Conservation (phyloP, 2,888 invertebrate species). For the Philopedon plagiatum region DNA sequence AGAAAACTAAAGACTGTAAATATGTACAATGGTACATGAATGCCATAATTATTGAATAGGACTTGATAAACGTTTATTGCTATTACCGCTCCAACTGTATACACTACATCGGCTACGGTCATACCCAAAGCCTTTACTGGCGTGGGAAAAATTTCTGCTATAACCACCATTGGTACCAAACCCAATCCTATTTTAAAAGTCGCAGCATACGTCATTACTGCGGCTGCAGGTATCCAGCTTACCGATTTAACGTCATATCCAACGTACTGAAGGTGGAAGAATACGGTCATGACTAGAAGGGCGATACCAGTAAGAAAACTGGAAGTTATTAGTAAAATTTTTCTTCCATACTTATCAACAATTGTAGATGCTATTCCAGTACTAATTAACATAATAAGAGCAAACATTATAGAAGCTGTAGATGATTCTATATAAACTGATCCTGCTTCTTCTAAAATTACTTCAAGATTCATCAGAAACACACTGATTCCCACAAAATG, state of each 20-base stretch:
- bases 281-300: slow-evolving; percentile 61
- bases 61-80: slow-evolving; percentile 63
- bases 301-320: slow-evolving; percentile 62
- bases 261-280: slow-evolving; percentile 61
- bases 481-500: slow-evolving; percentile 66
- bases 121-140: slow-evolving; percentile 66
- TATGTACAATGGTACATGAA: slow-evolving; percentile 64
- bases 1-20: slow-evolving; percentile 62
- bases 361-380: slow-evolving; percentile 60
- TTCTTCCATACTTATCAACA: slow-evolving; percentile 65
- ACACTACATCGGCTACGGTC: slow-evolving; percentile 65
- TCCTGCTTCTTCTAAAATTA: slow-evolving; percentile 63
- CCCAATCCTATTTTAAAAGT: slow-evolving; percentile 65
- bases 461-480: slow-evolving; percentile 66
- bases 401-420: slow-evolving; percentile 64
- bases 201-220: slow-evolving; percentile 63
- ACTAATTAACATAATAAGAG: slow-evolving; percentile 63
- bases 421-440: slow-evolving; percentile 60
- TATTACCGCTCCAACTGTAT: slow-evolving; percentile 61
- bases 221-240: slow-evolving; percentile 64
- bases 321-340: slow-evolving; percentile 62
- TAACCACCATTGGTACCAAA: slow-evolving; percentile 64
- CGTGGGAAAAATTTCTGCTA: slow-evolving; percentile 66
- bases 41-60: slow-evolving; percentile 58
- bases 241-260: slow-evolving; percentile 58